Evolutionary conservation across 2,888 invertebrate species (phyloP), one percentile per base, ranked within the genome.

Genomic region (Augiades crinisus): DNA sequence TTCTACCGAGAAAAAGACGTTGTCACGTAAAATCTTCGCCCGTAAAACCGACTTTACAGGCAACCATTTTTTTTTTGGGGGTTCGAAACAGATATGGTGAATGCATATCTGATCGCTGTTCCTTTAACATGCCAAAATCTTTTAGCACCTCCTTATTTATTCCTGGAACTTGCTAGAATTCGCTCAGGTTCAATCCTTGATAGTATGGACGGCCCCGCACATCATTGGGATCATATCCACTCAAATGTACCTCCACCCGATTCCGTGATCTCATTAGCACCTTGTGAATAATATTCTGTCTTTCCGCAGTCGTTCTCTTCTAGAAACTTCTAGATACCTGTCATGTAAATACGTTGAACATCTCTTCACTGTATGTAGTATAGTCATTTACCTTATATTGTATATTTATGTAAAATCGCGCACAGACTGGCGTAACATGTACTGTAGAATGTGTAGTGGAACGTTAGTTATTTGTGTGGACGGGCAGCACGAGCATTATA

Each of bases 271-370:
- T 78, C 81, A 83, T 82, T 75, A 73, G 88, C 88, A 88, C 88
- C 75, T 79, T 87, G 88, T 89, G 86, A 89, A 88, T 89, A 88
- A 88, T 82, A 75, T 67, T 73, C 80, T 82, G 64, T 85, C 78
- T 80, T 67, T 79, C 75, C 72, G 72, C 77, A 75, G 70, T 72
- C 67, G 50, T 63, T 64, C 62, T 66, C 62, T 66, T 72, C 70
- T 73, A 75, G 70, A 73, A 70, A 69, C 47, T 55, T 56, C 46
- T 60, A 60, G 56, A 55, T 40, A 55, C 54, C 53, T 58, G 55
- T 61, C 57, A 59, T 56, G 55, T 58, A 56, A 54, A 58, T 56
- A 52, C 38, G 41, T 53, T 47, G 47, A 44, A 43, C 47, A 47
- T 47, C 38, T 58, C 64, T 62, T 65, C 59, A 51, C 57, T 61